Evolutionary conservation across 1,140 invertebrate species (phyloP), one percentile per base, ranked within the genome.

Genomic region (Papilio glaucus): DNA sequence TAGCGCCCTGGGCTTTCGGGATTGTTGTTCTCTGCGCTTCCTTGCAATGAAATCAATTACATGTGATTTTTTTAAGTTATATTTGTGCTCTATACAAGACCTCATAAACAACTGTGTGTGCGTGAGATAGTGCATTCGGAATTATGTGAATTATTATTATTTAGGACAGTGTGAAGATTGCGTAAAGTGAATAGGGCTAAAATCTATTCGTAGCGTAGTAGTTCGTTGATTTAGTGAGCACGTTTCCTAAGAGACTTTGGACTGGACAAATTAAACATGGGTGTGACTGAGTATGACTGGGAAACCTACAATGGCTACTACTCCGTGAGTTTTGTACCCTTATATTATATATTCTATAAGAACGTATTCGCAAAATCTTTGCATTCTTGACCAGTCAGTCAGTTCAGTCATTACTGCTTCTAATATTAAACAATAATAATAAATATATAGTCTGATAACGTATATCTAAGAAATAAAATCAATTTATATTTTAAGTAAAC

Each of bases 271-370:
- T 78, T 83, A 79, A 89, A 87, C 84, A 92, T 92, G 90, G 90
- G 90, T 87, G 89, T 92, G 84, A 90, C 85, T 72, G 91, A 92
- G 41, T 91, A 84, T 76, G 89, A 93, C 78, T 93, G 88, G 89
- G 90, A 93, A 77, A 85, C 89, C 73, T 89, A 85, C 72, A 89
- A 85, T 85, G 90, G 90, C 82, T 90, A 88, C 83, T 90, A 87
- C 81, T 90, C 88, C 81, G 90, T 92, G 78, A 92, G 90, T 89
- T 72, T 72, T 61, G 68, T 65, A 39, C 3, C 33, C 45, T 45
- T 37, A 29, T 68, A 61, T 62, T 71, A 76, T 49, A 15, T 38
- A 29, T 8, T 70, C 61, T 39, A 62, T 0, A 62, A 33, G 15
- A 15, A 18, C 18, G 33, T 33, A 33, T 38, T 62, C 8, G 29